These are phyloP conservation scores for Heliconius erato DNA, from an alignment of 2,888 invertebrate genomes.

Conservation along the genomic window DNA sequence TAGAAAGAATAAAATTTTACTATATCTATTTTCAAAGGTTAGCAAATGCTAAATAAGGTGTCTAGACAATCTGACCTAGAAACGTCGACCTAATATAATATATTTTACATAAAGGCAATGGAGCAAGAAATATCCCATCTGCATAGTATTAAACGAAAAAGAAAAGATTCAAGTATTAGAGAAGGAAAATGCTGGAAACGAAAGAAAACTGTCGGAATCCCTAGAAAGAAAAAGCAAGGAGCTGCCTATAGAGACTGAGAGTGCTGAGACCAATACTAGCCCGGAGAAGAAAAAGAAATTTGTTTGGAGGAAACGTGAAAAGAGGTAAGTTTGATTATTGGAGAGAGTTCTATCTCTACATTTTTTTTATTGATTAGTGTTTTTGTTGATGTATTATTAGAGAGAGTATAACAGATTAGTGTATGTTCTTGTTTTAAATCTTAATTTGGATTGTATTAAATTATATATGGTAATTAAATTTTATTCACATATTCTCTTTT, in stretches of 20 bases:
- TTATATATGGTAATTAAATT: no score
- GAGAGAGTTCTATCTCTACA: neutral
- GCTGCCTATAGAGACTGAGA: conserved; percentile 70
- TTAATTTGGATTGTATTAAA: no score
- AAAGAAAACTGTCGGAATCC: conserved; percentile 67
- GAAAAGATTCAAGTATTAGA: conserved; percentile 81
- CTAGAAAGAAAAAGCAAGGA: conserved; percentile 71
- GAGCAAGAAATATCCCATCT: conserved; percentile 98
- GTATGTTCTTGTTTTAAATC: no score
- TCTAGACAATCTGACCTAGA: conserved; percentile 40
- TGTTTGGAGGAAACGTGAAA: conserved; percentile 77
- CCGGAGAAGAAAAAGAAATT: conserved; percentile 81
- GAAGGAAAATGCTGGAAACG: conserved; percentile 66
- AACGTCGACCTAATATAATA: conserved; percentile 40
- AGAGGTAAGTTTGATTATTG: conserved; percentile 63
- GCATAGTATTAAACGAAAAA: conserved; percentile 87
- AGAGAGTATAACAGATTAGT: neutral
- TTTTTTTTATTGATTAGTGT: neutral
- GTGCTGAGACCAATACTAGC: conserved; percentile 80
- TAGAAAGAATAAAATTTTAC: neutral
- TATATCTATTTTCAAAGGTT: neutral
- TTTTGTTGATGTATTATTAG: no score
- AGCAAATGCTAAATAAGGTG: conserved; percentile 3
- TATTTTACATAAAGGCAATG: conserved; percentile 86
- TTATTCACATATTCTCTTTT: no score